Percentiles rank a stretch among this genome's conserved stretches.
These are phyloP conservation scores for Parazoanthus atlanticus DNA, from an alignment of 92 coral and sea anemone genomes.

Conservation along the genomic window DNA sequence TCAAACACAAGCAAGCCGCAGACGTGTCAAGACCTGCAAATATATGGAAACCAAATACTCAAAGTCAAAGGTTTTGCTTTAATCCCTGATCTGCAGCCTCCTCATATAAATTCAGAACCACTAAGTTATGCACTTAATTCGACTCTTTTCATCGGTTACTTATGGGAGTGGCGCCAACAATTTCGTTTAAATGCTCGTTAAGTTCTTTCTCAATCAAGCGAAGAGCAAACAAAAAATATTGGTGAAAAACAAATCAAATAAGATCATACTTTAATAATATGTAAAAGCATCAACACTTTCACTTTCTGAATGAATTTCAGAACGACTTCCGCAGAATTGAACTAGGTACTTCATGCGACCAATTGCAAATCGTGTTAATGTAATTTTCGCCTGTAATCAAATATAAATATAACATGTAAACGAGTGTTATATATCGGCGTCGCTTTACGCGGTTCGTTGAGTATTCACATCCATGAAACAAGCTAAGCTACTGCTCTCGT, in stretches of 20 bases:
- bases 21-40: neutral
- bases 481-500: neutral
- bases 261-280: neutral
- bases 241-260: neutral
- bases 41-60: neutral
- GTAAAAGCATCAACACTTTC: too few species aligned
- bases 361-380: neutral
- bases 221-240: neutral
- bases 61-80: neutral
- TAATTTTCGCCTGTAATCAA: too few species aligned
- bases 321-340: neutral
- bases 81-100: neutral
- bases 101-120: too few species aligned
- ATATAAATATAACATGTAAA: neutral
- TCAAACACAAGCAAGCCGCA: neutral
- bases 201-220: slow-evolving; percentile 11
- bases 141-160: neutral
- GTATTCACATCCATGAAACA: neutral
- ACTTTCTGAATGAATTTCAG: neutral
- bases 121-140: neutral
- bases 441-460: neutral
- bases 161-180: neutral
- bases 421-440: neutral
- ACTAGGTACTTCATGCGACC: neutral
- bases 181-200: neutral